phyloP scores from a whole-genome alignment of 2,888 invertebrate species.

The Ophion ventricosus region DNA sequence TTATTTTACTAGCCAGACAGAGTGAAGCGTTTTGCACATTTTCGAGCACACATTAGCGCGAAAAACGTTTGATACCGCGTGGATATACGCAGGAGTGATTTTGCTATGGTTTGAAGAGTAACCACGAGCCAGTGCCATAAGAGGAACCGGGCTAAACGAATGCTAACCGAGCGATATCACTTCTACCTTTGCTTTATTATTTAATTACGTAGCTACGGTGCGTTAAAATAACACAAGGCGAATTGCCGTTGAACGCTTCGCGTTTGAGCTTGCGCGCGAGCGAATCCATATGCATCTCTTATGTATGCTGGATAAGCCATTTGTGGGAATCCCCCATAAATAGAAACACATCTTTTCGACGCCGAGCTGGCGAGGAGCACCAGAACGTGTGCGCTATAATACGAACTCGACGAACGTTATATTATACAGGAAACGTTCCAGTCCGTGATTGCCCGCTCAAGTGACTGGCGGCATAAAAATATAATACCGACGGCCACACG shows the following conservation, averaged over 20 bases:
- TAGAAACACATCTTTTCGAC: conserved; percentile 69
- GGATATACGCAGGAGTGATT: conserved; percentile 10
- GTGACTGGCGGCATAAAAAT: conserved; percentile 44
- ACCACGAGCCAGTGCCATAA: conserved; percentile 66
- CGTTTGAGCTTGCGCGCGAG: conserved; percentile 9
- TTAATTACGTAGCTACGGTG: background rate
- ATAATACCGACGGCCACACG: conserved; percentile 42
- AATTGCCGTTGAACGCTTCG: conserved; percentile 12
- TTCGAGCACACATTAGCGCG: background rate
- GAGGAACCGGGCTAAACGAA: conserved; percentile 73
- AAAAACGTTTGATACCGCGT: background rate
- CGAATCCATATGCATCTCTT: conserved; percentile 36
- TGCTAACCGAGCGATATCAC: conserved; percentile 64
- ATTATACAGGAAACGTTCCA: conserved; percentile 72
- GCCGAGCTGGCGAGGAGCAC: conserved; percentile 22
- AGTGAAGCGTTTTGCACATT: background rate
- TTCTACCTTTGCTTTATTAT: conserved; percentile 14
- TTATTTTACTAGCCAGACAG: too few relatives aligned
- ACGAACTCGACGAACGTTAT: conserved; percentile 55
- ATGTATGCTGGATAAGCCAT: conserved; percentile 70
- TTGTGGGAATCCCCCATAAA: conserved; percentile 74
- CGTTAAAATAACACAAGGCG: background rate
- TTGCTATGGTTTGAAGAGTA: conserved; percentile 22
- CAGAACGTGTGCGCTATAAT: background rate
- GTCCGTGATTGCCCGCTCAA: conserved; percentile 63